phyloP scores from a whole-genome alignment of 2,797 vertebrate species.

The Ispidina lecontei region DNA sequence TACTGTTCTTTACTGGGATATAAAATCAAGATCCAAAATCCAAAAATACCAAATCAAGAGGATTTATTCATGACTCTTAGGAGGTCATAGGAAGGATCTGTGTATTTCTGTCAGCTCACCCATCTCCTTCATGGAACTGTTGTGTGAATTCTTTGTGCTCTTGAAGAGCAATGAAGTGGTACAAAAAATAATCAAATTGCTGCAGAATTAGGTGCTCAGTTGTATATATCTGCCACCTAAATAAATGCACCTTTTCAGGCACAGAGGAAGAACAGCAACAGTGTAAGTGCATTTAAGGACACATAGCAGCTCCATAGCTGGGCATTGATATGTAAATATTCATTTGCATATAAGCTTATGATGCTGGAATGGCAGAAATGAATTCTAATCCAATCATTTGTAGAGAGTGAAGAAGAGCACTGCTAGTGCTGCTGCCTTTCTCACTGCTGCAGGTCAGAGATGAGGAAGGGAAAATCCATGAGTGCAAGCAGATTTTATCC shows the following conservation, averaged over 20 bases:
- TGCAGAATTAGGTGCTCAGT: not conserved
- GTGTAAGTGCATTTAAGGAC: not conserved
- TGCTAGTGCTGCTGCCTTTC: not conserved
- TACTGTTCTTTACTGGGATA: not conserved
- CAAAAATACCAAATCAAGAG: not conserved
- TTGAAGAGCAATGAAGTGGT: not conserved
- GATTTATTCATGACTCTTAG: not conserved
- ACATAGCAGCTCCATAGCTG: not conserved
- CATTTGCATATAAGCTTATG: not conserved
- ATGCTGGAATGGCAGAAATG: not conserved
- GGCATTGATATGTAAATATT: accelerated
- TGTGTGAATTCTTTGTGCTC: not conserved
- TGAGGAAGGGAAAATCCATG: not conserved
- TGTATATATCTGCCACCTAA: not conserved
- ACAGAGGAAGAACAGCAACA: not conserved
- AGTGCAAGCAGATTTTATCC: not conserved
- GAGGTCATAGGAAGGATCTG: not conserved
- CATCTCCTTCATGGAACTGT: not conserved
- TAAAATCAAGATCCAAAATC: not conserved
- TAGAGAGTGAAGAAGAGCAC: not conserved
- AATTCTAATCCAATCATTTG: not conserved
- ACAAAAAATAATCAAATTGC: not conserved
- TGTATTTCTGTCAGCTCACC: not conserved
- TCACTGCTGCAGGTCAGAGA: not conserved
- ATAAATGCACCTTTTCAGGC: not conserved